Percentiles rank a stretch among this genome's conserved stretches.
Evolutionary conservation across 2,888 invertebrate genomes (phyloP).

Genomic region (Choreutis nemorana): DNA sequence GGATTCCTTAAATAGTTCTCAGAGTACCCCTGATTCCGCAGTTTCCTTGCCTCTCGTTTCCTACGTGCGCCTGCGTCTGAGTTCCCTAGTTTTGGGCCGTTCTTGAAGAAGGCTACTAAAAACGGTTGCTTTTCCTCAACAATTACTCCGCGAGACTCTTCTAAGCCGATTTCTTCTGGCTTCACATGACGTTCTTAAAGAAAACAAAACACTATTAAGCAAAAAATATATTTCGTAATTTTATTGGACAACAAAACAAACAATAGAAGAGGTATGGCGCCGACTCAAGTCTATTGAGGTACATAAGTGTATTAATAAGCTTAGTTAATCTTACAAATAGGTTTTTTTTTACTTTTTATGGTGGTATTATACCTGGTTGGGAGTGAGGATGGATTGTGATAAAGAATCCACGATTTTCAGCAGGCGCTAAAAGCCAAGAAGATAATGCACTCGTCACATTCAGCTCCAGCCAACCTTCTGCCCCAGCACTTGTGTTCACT

Average conservation of each 20-base stretch:
- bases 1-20: constrained; percentile 65
- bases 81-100: constrained; percentile 56
- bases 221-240: constrained; percentile 1
- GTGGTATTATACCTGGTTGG: constrained; percentile 68
- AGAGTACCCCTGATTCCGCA: constrained; percentile 55
- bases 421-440: constrained; percentile 81
- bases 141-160: constrained; percentile 71
- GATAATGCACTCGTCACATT: constrained; percentile 82
- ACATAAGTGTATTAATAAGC: no score
- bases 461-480: constrained; percentile 87
- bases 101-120: constrained; percentile 89
- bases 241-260: no score
- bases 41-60: constrained; percentile 65
- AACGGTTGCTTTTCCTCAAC: constrained; percentile 87
- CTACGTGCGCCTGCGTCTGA: constrained; percentile 65
- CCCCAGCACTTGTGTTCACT: constrained; percentile 77
- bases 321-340: no score
- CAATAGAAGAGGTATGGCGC: no score
- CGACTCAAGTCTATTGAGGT: no score
- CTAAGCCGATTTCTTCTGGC: constrained; percentile 85
- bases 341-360: constrained; percentile 1
- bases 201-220: constrained; percentile 1
- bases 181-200: constrained; percentile 77
- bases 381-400: constrained; percentile 78
- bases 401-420: constrained; percentile 86